Evolutionary conservation across 2,113 vertebrate genomes (phyloP), one percentile per base, ranked within the genome.

Genomic region (Pterophyllum scalare): DNA sequence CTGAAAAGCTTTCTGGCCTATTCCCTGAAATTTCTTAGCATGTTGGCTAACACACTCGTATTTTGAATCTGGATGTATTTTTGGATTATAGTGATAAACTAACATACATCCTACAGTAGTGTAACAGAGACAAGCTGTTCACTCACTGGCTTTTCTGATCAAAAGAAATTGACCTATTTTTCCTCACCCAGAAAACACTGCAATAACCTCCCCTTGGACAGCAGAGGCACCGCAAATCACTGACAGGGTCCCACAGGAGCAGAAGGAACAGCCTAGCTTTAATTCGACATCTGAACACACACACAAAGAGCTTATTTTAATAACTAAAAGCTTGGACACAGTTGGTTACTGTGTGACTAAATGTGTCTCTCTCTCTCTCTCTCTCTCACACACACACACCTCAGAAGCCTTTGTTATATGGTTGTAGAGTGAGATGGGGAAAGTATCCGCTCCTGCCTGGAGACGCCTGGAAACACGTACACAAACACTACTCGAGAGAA

Each of bases 401-500:
- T 70, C 74, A 76, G 65, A 83, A 15, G 82, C 33, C 83, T 91
- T 89, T 89, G 82, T 84, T 86, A 38, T 58, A 46, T 84, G 89
- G 77, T 64, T 88, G 85, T 64, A 8, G 79, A 60, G 81, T 14
- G 38, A 56, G 43, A 75, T 24, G 67, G 72, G 46, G 67, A 65
- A 43, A 46, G 80, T 86, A 46, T 86, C 76, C 59, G 62, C 72
- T 76, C 46, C 59, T 81, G 90, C 85, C 70, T 85, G 85, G 88
- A 86, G 60, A 90, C 72, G 75, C 81, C 58, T 75, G 33, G 52
- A 82, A 56, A 92, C 82, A 64, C 61, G 81, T 2, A 91, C 26
- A 79, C 81, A 84, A 82, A 89, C 83, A 86, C 59, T 40, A 86
- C 82, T 58, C 56, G 31, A 4, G 61, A 60, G 67, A 54, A 38